Evolutionary conservation across 2,888 invertebrate species (phyloP).

Genomic region (Tubiluchus corallicola): DNA sequence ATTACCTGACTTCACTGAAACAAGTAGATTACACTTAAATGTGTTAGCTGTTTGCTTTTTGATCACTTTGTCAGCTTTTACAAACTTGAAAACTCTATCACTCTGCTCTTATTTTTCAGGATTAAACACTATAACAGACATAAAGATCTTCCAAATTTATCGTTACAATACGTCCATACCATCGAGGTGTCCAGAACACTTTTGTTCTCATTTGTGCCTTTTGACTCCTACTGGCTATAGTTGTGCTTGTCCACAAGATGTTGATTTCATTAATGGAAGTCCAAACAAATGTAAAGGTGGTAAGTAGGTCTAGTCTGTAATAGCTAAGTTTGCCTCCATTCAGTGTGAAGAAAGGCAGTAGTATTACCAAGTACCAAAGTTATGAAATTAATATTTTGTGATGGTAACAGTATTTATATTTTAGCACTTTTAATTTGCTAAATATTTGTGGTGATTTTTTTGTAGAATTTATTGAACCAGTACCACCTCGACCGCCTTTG

Average conservation of each 20-base stretch:
- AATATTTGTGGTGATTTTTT: too few species aligned
- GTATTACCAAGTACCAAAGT: conserved; percentile 7
- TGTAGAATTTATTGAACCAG: too few species aligned
- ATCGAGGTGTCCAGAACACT: background rate
- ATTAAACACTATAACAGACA: conserved; percentile 3
- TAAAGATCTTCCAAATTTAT: background rate
- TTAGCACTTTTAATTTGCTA: too few species aligned
- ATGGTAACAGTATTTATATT: conserved; percentile 5
- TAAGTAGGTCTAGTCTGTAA: conserved; percentile 22
- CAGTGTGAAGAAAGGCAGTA: conserved; percentile 11
- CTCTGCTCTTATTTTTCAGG: too few species aligned
- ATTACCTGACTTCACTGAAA: too few species aligned
- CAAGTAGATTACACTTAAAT: too few species aligned
- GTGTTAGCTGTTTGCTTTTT: too few species aligned
- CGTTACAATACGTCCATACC: background rate
- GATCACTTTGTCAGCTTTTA: too few species aligned
- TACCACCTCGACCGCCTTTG: too few species aligned
- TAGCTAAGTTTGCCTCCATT: too few species aligned
- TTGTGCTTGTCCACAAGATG: conserved; percentile 71
- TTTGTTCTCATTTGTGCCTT: conserved; percentile 84
- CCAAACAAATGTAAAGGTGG: conserved; percentile 49
- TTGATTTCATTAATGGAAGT: conserved; percentile 18
- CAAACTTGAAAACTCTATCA: too few species aligned
- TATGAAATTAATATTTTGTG: conserved; percentile 2
- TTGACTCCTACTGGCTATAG: conserved; percentile 61